A percentile compares a stretch with the other conserved stretches of the same genome.
Conservation (phyloP, 2,888 invertebrate genomes). For the Fabriciana adippe region DNA sequence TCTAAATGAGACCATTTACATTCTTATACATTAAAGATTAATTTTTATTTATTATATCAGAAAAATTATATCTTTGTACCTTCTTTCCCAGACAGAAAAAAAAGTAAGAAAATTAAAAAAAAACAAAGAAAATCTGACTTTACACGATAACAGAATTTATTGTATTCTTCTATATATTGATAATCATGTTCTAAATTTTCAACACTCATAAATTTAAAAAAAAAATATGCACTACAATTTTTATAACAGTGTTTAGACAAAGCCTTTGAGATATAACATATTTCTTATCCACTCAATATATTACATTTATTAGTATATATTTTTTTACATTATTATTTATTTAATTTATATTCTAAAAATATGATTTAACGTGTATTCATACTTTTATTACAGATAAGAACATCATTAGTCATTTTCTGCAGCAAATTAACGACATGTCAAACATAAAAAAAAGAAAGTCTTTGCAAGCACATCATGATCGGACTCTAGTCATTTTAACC, state of each 20-base stretch:
- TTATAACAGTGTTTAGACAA: background rate
- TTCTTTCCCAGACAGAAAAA: background rate
- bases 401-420: too few relatives aligned
- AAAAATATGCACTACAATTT: background rate
- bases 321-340: constrained; percentile 5
- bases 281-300: background rate
- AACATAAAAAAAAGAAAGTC: too few relatives aligned
- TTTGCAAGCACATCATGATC: background rate
- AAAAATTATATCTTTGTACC: constrained; percentile 6
- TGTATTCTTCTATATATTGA: background rate
- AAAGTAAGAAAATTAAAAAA: background rate
- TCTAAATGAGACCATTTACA: constrained; percentile 28
- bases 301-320: constrained; percentile 4
- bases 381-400: too few relatives aligned
- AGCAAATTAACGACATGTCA: too few relatives aligned
- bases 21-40: background rate
- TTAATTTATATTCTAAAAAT: background rate
- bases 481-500: background rate
- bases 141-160: background rate
- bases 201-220: background rate
- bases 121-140: background rate
- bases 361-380: too few relatives aligned
- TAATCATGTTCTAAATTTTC: background rate
- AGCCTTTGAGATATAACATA: background rate
- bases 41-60: background rate